Percentiles rank a stretch among this genome's conserved stretches.
These are phyloP conservation scores for Mobula birostris DNA, from an alignment of 2,113 vertebrate species.

Conservation along the genomic window DNA sequence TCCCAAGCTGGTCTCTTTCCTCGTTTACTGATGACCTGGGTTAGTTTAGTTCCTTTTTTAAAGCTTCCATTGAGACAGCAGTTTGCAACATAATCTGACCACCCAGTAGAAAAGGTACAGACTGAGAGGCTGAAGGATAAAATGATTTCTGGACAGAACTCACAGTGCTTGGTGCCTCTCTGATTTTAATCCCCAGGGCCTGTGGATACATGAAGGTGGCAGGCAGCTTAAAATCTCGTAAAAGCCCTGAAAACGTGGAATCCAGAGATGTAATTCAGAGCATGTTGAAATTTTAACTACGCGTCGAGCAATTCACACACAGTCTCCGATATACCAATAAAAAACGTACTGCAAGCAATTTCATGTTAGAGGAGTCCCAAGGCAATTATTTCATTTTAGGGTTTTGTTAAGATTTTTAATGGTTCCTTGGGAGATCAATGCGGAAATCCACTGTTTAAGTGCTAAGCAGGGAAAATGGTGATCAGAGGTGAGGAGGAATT, in stretches of 20 bases:
- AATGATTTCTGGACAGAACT: neutral
- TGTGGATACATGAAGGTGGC: neutral
- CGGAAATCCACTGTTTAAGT: neutral
- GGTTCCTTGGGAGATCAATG: neutral
- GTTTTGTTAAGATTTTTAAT: neutral
- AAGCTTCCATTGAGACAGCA: neutral
- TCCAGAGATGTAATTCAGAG: neutral
- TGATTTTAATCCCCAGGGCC: neutral
- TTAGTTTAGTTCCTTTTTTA: neutral
- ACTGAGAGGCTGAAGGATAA: neutral
- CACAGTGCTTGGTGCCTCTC: neutral
- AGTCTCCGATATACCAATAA: too few species aligned
- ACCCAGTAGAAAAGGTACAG: neutral
- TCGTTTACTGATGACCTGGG: neutral
- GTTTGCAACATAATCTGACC: neutral
- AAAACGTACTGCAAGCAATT: too few species aligned
- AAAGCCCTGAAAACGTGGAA: neutral
- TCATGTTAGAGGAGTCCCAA: neutral
- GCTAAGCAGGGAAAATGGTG: too few species aligned
- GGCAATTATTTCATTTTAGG: neutral
- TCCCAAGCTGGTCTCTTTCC: neutral
- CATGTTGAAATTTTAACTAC: neutral
- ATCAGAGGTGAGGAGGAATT: too few species aligned
- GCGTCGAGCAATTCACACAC: neutral
- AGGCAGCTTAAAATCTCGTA: neutral